Base-by-base conservation (phyloP, 2,888 invertebrate genomes). In the Ectropis crepuscularia region DNA sequence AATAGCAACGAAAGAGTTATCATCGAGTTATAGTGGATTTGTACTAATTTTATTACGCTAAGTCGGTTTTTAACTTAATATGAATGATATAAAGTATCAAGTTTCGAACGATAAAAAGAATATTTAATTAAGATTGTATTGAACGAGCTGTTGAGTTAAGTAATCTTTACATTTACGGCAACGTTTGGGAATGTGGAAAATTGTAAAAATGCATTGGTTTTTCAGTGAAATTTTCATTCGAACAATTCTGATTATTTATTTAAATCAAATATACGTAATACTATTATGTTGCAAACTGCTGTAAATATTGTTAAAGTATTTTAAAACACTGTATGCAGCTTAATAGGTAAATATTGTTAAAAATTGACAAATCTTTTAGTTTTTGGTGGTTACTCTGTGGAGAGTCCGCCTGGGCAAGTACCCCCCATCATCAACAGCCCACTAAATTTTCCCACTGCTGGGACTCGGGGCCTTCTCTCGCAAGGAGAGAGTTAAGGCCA, bases 31-130 rank as follows among this genome's bases (percentile, higher is more conserved):
- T 76, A 81, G 78, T 75, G 79, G 77, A 79, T 82, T 83, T 82
- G 80, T 86, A 86, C 85, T 83, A 85, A 88, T 88, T 87, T 86
- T 88, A 89, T 86, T 82, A 81, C 79, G 72, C 78, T 75, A 75
- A 76, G 78, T 79, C 74, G 75, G 73, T 78, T 86, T 83, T 65
- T 80, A 82, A 83, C 76, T 85, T 87, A 84, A 86, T 85, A 82
- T 76, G 73, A 72, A 72, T 69, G 71, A 81, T 78, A 74, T 60
- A 48, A 72, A 75, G 74, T 76, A 77, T 80, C 73, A 39, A 49
- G 37, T 78, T 77, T 77, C 76, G 70, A 73, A 74, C 73, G 72
- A 63, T 72, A 66, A 72, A 65, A 69, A 67, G 74, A 58, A 63
- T 71, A 67, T 78, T 79, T 57, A 75, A 78, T 79, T 79, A 78